Conservation (phyloP, 1,140 invertebrate genomes). For the Augochlora pura region DNA sequence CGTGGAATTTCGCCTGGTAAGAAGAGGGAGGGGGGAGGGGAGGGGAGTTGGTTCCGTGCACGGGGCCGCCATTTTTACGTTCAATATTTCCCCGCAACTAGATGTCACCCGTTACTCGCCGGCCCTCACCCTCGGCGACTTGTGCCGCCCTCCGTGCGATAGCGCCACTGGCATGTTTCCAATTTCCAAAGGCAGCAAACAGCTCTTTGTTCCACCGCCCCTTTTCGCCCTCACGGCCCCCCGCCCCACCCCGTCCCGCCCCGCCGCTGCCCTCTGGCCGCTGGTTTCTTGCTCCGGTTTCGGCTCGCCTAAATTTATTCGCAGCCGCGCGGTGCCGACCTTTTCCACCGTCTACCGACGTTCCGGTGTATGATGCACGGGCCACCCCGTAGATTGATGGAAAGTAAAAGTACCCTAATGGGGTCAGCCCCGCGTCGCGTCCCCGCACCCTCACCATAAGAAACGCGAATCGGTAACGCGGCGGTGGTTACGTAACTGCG, state of each 20-base stretch:
- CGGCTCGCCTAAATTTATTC: conserved; percentile 36
- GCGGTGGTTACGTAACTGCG: conserved; percentile 17
- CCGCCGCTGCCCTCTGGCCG: not conserved
- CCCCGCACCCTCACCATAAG: conserved; percentile 2
- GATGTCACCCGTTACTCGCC: conserved; percentile 69
- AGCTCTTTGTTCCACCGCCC: conserved; percentile 18
- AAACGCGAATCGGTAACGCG: conserved; percentile 27
- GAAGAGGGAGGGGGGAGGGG: too few relatives aligned
- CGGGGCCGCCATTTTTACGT: conserved; percentile 72
- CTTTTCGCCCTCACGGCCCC: too few relatives aligned
- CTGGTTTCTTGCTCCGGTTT: conserved; percentile 35
- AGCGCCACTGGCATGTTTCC: conserved; percentile 62
- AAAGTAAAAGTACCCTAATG: conserved; percentile 34
- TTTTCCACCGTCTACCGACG: not conserved
- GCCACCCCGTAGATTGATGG: conserved; percentile 26
- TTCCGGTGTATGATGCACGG: conserved; percentile 8
- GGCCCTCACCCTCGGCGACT: conserved; percentile 50
- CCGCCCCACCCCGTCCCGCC: not conserved
- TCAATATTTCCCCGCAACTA: conserved; percentile 73
- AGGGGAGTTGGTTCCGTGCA: conserved; percentile 33
- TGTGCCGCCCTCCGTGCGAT: conserved; percentile 58
- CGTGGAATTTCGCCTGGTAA: not conserved
- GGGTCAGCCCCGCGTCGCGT: conserved; percentile 16
- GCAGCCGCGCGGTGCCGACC: not conserved
- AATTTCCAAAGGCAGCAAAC: conserved; percentile 30